These are phyloP conservation scores for Anguilla megastoma DNA, from an alignment of 2,797 vertebrate genomes.

Conservation along the genomic window DNA sequence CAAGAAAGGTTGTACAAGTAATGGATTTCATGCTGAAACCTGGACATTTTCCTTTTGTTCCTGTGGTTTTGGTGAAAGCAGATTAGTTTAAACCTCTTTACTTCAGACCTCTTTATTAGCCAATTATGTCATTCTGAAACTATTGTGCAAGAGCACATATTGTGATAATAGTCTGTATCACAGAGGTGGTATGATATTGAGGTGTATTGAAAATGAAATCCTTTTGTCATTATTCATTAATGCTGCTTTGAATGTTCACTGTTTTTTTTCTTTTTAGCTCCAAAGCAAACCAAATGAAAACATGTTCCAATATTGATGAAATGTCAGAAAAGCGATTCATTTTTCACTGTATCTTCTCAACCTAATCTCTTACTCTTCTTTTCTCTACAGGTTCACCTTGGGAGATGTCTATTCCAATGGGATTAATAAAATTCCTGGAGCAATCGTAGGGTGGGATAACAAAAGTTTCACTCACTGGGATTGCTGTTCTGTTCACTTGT, in stretches of 20 bases:
- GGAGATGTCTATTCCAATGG: slow-evolving; percentile 69
- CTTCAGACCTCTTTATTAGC: neutral
- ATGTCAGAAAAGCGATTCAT: neutral
- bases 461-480: slow-evolving; percentile 40
- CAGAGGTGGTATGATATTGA: neutral
- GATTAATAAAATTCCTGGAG: slow-evolving; percentile 56
- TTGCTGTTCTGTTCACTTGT: slow-evolving; percentile 29
- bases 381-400: slow-evolving; percentile 69
- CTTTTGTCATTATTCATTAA: neutral
- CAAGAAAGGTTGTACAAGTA: slow-evolving; percentile 10
- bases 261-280: neutral
- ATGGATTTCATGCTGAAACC: slow-evolving; percentile 10
- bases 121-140: neutral
- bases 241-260: neutral
- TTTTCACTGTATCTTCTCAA: neutral
- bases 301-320: neutral
- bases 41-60: neutral
- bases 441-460: slow-evolving; percentile 41
- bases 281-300: neutral
- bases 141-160: neutral
- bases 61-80: slow-evolving; percentile 1
- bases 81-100: slow-evolving; percentile 4
- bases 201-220: neutral
- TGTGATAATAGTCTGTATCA: neutral
- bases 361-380: slow-evolving; percentile 28